phyloP scores from a whole-genome alignment of 2,888 invertebrate species.

The Acanthosoma haemorrhoidale region DNA sequence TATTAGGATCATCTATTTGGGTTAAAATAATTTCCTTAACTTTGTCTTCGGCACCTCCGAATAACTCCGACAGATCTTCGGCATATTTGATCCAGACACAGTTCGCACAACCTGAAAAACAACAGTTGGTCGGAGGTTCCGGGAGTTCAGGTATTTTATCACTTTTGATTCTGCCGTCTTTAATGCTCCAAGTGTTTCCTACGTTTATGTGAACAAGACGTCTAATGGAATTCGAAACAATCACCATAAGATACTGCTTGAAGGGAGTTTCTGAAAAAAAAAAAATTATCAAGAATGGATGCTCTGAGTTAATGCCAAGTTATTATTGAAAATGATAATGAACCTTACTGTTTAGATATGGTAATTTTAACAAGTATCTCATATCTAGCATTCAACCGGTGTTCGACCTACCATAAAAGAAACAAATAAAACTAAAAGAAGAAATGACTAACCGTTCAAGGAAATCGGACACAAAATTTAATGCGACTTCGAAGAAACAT shows the following conservation, averaged over 20 bases:
- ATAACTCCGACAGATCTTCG: slow-evolving; percentile 61
- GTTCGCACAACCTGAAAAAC: slow-evolving; percentile 86
- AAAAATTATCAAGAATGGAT: not conserved
- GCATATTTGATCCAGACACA: slow-evolving; percentile 92
- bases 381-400: not conserved
- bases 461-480: not conserved
- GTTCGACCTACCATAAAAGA: too few relatives aligned
- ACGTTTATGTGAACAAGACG: not conserved
- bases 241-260: not conserved
- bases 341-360: not conserved
- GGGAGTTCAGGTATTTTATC: slow-evolving; percentile 47
- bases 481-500: not conserved
- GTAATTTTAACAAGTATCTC: not conserved
- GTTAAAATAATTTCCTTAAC: slow-evolving; percentile 66
- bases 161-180: too few relatives aligned
- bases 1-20: slow-evolving; percentile 70
- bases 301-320: not conserved
- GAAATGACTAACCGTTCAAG: not conserved
- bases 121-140: slow-evolving; percentile 76
- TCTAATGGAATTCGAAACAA: not conserved
- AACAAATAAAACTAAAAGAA: not conserved
- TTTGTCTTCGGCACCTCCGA: slow-evolving; percentile 64
- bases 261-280: not conserved
- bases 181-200: not conserved
- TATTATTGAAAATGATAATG: not conserved